Evolutionary conservation across 2,888 invertebrate genomes (phyloP).

Genomic region (Acanthoscelides obtectus): DNA sequence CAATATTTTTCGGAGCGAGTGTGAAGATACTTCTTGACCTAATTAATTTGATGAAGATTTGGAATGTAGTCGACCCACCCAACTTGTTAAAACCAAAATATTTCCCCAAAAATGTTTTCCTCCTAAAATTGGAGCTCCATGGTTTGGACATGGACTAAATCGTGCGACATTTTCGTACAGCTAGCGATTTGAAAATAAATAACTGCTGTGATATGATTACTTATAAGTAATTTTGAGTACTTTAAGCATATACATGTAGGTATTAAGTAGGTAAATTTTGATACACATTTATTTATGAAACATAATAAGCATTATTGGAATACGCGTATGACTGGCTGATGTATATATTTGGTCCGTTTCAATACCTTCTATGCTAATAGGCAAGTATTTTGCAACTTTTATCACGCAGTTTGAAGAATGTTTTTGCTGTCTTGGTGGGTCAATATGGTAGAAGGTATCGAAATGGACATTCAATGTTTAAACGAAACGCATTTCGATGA

Average conservation of each 20-base stretch:
- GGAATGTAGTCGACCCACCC: too few species aligned
- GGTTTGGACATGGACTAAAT: background rate
- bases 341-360: background rate
- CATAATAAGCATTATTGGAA: background rate
- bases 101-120: too few species aligned
- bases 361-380: background rate
- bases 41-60: too few species aligned
- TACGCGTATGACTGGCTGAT: background rate
- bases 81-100: too few species aligned
- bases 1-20: too few species aligned
- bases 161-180: background rate
- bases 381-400: too few species aligned
- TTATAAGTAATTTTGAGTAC: slow-evolving; percentile 3
- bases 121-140: too few species aligned
- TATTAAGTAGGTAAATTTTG: background rate
- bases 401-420: too few species aligned
- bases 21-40: too few species aligned
- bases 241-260: slow-evolving; percentile 3
- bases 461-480: background rate
- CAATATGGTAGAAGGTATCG: background rate
- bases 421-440: background rate
- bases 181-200: background rate
- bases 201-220: background rate
- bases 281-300: background rate
- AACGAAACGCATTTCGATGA: background rate